Conservation (phyloP, 2,797 vertebrate genomes). For the Labeo calbasu region DNA sequence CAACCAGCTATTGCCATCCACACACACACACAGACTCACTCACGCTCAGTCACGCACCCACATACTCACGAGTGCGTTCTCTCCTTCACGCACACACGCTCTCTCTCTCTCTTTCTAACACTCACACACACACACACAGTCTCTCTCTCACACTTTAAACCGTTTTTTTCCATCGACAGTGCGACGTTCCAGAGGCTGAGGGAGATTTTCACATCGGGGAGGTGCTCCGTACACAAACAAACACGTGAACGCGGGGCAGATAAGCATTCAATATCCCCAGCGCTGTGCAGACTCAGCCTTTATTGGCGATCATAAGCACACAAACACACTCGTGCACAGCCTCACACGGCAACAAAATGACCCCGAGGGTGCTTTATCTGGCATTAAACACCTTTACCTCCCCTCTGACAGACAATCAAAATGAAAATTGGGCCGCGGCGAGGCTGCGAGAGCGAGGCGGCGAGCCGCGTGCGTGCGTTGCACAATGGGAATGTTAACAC, state of each 20-base stretch:
- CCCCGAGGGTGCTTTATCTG: slow-evolving; percentile 74
- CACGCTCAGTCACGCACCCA: slow-evolving; percentile 37
- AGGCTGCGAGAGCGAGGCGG: slow-evolving; percentile 57
- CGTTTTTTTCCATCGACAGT: slow-evolving; percentile 79
- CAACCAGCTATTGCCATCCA: slow-evolving; percentile 38
- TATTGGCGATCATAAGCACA: slow-evolving; percentile 67
- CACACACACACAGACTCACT: slow-evolving; percentile 30
- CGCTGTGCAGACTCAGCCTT: slow-evolving; percentile 63
- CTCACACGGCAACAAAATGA: slow-evolving; percentile 52
- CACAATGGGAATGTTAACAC: slow-evolving; percentile 74
- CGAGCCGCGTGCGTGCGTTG: slow-evolving; percentile 44
- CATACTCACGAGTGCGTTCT: slow-evolving; percentile 58
- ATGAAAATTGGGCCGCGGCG: slow-evolving; percentile 72
- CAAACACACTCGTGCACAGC: slow-evolving; percentile 39
- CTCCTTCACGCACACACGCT: slow-evolving; percentile 42
- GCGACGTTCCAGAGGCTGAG: slow-evolving; percentile 75
- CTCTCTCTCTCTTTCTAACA: slow-evolving; percentile 62
- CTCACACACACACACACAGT: slow-evolving; percentile 64
- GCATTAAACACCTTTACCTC: slow-evolving; percentile 78
- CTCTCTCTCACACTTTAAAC: slow-evolving; percentile 66
- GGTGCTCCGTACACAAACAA: slow-evolving; percentile 59
- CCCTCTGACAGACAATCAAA: slow-evolving; percentile 79
- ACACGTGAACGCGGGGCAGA: slow-evolving; percentile 55
- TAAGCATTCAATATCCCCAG: slow-evolving; percentile 70
- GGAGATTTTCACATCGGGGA: slow-evolving; percentile 81